Evolutionary conservation across 2,113 vertebrate species (phyloP).

Genomic region (Philantomba maxwellii): DNA sequence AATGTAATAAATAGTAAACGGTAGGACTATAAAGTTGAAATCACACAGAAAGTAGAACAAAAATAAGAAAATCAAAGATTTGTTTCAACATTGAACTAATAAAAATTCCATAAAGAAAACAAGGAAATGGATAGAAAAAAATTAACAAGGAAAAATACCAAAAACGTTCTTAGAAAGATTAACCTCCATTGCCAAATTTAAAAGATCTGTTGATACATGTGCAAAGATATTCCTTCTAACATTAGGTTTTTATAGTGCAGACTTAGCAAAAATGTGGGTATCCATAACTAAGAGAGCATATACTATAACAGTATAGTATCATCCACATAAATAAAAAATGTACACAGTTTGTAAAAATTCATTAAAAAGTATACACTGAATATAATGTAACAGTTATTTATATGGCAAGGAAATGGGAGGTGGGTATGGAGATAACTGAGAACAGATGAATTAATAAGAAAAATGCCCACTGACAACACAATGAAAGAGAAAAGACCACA

Average conservation of each 20-base stretch:
- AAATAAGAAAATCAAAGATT: neutral
- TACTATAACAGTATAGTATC: neutral
- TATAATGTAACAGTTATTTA: neutral
- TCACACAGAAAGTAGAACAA: neutral
- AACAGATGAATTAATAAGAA: neutral
- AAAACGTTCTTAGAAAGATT: neutral
- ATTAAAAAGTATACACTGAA: neutral
- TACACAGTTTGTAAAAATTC: neutral
- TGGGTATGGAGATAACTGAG: neutral
- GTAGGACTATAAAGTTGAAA: neutral
- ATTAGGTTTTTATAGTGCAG: neutral
- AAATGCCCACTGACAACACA: neutral
- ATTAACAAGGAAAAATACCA: conserved; percentile 17
- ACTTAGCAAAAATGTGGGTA: neutral
- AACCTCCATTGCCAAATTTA: neutral
- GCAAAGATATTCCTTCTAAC: neutral
- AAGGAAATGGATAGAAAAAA: conserved; percentile 8
- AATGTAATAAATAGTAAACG: neutral
- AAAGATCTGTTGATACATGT: neutral
- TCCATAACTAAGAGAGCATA: neutral
- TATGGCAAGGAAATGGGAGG: neutral
- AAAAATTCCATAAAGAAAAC: neutral
- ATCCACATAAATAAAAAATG: neutral
- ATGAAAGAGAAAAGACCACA: neutral
- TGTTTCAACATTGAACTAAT: neutral